Percentiles rank a stretch among this genome's conserved stretches.
These are phyloP conservation scores for Glaucidium brasilianum DNA, from an alignment of 2,113 vertebrate species.

Conservation along the genomic window DNA sequence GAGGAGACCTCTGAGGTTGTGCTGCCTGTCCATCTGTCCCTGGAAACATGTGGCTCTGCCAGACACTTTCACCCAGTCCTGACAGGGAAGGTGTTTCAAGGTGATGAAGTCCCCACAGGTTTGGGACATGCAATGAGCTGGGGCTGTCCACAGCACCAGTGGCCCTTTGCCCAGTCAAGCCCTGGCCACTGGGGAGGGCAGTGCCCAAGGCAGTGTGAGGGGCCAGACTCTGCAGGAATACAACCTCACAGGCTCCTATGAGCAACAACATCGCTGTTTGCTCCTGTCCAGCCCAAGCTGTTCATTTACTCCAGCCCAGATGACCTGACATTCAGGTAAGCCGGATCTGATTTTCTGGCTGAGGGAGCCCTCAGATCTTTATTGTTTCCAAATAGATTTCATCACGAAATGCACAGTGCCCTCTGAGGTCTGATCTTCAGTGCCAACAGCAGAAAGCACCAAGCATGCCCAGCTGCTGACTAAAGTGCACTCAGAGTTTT, in stretches of 20 bases:
- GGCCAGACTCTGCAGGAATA: neutral
- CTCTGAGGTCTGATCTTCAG: neutral
- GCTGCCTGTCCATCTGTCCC: neutral
- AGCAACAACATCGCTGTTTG: neutral
- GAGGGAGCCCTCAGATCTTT: neutral
- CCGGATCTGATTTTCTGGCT: neutral
- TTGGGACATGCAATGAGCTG: neutral
- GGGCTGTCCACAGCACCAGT: neutral
- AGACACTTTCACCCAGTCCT: neutral
- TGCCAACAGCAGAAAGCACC: neutral
- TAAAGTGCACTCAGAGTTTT: neutral
- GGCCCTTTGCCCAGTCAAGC: fast-evolving
- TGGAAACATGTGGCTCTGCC: fast-evolving
- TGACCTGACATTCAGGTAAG: slow-evolving; percentile 8
- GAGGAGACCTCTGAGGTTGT: neutral
- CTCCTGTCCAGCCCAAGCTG: neutral
- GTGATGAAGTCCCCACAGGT: neutral
- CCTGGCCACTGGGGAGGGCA: neutral
- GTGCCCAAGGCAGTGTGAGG: neutral
- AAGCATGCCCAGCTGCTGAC: neutral
- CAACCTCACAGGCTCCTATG: neutral
- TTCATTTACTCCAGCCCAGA: neutral
- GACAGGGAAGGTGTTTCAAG: neutral
- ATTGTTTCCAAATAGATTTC: neutral
- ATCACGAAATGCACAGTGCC: neutral